Evolutionary conservation across 2,888 invertebrate species (phyloP).

Genomic region (Cephus spinipes): DNA sequence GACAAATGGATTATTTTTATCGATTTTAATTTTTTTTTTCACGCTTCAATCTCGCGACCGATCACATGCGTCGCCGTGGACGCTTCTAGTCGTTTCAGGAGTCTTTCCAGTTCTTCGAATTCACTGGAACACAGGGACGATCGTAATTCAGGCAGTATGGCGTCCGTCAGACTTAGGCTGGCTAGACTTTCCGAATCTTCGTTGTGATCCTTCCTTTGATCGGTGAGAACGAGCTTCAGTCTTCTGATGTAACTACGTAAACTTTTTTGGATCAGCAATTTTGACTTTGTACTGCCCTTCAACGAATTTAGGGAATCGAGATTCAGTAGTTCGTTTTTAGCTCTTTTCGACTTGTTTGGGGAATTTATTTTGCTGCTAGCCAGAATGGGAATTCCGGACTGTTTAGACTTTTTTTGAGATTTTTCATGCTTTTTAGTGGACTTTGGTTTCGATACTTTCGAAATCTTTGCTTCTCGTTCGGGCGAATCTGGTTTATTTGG

Average conservation of each 20-base stretch:
- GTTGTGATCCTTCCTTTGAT: conserved; percentile 27
- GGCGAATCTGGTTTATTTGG: background rate
- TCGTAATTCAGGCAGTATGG: conserved; percentile 39
- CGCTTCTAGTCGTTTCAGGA: conserved; percentile 11
- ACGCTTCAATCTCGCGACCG: background rate
- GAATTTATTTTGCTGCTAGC: background rate
- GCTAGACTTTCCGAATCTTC: conserved; percentile 36
- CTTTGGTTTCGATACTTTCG: background rate
- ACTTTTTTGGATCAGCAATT: conserved; percentile 38
- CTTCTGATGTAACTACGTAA: conserved; percentile 47
- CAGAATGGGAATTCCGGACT: background rate
- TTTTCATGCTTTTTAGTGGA: background rate
- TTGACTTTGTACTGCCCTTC: conserved; percentile 32
- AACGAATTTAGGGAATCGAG: background rate
- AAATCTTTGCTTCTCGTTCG: background rate
- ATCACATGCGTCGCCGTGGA: background rate
- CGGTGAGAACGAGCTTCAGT: conserved; percentile 37
- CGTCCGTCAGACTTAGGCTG: conserved; percentile 43
- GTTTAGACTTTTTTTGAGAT: background rate
- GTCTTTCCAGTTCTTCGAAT: conserved; percentile 36
- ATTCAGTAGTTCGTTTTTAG: background rate
- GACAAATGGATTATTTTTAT: background rate
- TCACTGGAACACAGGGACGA: conserved; percentile 36
- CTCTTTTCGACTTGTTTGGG: background rate
- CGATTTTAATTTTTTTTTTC: background rate